Conservation (phyloP, 35 echinoderm and acorn worm genomes). For the Patiria miniata region DNA sequence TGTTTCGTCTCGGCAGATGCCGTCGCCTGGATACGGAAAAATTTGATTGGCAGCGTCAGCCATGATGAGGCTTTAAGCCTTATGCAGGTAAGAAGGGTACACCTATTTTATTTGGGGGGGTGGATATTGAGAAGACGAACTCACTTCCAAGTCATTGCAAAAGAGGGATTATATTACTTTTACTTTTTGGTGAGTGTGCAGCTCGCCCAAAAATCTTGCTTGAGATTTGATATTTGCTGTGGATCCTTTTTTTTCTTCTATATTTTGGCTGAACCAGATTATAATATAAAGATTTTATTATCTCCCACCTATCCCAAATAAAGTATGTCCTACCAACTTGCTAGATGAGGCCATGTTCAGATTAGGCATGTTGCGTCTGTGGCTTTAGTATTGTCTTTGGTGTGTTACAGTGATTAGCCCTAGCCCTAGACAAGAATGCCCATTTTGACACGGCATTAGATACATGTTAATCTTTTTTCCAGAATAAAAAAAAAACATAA, state of each 20-base stretch:
- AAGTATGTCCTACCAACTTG: no score
- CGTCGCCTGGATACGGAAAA: conserved; percentile 56
- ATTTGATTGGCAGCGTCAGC: conserved; percentile 12
- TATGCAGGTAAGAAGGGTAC: conserved; percentile 43
- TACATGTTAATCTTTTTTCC: no score
- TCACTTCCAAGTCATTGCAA: background rate
- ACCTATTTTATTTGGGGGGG: background rate
- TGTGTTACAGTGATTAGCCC: no score
- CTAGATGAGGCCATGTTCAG: no score
- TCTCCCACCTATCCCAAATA: no score
- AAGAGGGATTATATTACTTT: background rate
- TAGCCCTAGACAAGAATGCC: no score
- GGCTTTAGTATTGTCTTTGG: no score
- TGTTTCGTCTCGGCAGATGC: conserved; percentile 64
- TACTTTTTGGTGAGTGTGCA: background rate
- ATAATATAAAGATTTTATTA: no score
- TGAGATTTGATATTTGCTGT: background rate
- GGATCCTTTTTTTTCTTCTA: background rate
- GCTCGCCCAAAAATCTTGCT: background rate
- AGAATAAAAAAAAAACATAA: no score
- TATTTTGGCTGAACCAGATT: background rate
- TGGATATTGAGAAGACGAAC: background rate
- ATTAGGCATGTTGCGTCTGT: no score
- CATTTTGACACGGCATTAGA: no score
- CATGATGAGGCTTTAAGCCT: conserved; percentile 49